Base-by-base conservation (phyloP, 2,113 vertebrate genomes). In the Pelvicachromis taeniatus region DNA sequence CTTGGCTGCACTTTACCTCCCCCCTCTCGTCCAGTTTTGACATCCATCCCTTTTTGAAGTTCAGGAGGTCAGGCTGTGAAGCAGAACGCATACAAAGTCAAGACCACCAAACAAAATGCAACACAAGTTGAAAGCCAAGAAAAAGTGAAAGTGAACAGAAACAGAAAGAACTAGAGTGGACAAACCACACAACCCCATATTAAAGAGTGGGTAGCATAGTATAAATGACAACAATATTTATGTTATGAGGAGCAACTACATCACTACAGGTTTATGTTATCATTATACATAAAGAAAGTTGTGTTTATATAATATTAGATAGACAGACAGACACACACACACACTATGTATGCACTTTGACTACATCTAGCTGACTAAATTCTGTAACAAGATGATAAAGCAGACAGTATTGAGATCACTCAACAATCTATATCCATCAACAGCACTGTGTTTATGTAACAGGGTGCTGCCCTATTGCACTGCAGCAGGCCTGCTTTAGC, bases 1-100 rank as follows among this genome's bases (percentile, higher is more conserved):
- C 26, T 75, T 52, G 70, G 45, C 70, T 52, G 79, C 26, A 6
- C 77, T 56, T 90, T 96, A 99, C 98, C 98, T 99, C 98, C 93
- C 97, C 97, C 0, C 91, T 94, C 10, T 96, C 95, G 0, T 97
- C 97, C 94, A 98, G 94, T 93, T 98, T 97, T 3, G 98, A 99
- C 98, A 99, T 99, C 98, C 98, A 99, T 94, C 98, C 98, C 90
- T 99, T 99, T 96, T 99, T 99, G 95, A 99, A 99, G 96, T 99
- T 99, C 59, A 99, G 97, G 88, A 99, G 97, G 91, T 99, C 98
- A 0, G 98, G 98, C 98, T 99, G 92, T 23, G 40, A 45, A 63
- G 54, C 4, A 86, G 52, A 90, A 58, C 63, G 52, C 1, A 52
- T 9, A 87, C 40, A 81, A 33, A 80, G 29, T 90, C 81, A 91